phyloP scores from a whole-genome alignment of 1,140 invertebrate species.

The Nasonia vitripennis region DNA sequence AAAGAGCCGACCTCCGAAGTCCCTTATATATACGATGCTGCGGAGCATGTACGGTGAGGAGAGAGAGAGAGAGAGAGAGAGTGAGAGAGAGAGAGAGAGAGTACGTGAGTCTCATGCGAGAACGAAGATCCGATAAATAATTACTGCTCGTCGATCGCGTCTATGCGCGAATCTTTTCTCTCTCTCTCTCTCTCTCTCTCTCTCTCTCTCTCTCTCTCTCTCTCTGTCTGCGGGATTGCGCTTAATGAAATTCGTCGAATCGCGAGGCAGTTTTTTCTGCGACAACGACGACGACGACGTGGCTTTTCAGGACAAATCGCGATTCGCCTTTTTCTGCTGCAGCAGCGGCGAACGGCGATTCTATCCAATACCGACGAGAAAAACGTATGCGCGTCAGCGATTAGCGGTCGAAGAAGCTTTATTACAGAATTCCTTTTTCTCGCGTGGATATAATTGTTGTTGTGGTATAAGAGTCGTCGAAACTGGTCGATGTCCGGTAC shows the following conservation, averaged over 20 bases:
- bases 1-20: slow-evolving; percentile 19
- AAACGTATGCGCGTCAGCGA: slow-evolving; percentile 14
- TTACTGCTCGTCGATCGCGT: slow-evolving; percentile 53
- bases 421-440: neutral
- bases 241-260: slow-evolving; percentile 51
- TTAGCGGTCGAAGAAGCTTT: neutral
- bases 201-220: too few relatives aligned
- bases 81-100: neutral
- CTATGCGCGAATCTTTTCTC: slow-evolving; percentile 8
- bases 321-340: slow-evolving; percentile 1
- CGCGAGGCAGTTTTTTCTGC: slow-evolving; percentile 23
- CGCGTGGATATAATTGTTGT: too few relatives aligned
- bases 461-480: too few relatives aligned
- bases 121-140: slow-evolving; percentile 59
- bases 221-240: slow-evolving; percentile 25
- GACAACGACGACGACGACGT: neutral
- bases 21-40: neutral
- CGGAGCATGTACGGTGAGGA: neutral
- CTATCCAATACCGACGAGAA: neutral
- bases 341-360: neutral
- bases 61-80: neutral
- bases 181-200: neutral
- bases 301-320: slow-evolving; percentile 44
- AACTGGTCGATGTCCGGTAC: too few relatives aligned
- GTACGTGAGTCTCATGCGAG: slow-evolving; percentile 55